A percentile compares a stretch with the other conserved stretches of the same genome.
These are phyloP conservation scores for Calameuta pallipes DNA, from an alignment of 2,888 invertebrate species.

Conservation along the genomic window DNA sequence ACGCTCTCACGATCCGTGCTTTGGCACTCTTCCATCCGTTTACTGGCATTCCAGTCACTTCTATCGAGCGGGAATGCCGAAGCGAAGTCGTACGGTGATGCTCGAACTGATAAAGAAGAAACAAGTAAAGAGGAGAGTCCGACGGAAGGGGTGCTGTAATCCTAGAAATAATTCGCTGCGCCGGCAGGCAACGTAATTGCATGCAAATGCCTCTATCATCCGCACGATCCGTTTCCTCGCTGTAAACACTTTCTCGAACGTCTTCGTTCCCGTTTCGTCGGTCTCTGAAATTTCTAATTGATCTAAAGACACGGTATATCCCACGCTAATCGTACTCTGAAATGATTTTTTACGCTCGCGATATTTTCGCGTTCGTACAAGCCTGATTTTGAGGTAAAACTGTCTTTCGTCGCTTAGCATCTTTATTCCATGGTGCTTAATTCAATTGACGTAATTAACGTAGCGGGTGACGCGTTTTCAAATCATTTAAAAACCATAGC, in stretches of 20 bases:
- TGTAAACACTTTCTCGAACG: slow-evolving; percentile 57
- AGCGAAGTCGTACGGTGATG: background rate
- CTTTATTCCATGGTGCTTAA: background rate
- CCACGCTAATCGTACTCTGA: background rate
- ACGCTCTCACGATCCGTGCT: background rate
- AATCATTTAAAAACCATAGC: background rate
- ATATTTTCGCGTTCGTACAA: background rate
- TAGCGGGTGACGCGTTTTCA: background rate
- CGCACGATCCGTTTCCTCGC: slow-evolving; percentile 55
- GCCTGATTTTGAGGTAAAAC: background rate
- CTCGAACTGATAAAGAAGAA: background rate
- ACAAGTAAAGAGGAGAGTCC: background rate
- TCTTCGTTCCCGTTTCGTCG: slow-evolving; percentile 34
- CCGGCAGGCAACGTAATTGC: slow-evolving; percentile 51
- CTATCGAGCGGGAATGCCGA: slow-evolving; percentile 8
- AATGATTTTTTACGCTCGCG: background rate
- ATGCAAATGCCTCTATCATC: slow-evolving; percentile 57
- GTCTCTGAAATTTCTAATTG: slow-evolving; percentile 41
- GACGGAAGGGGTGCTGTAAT: background rate
- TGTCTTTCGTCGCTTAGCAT: background rate
- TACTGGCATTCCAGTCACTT: background rate
- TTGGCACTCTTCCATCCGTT: slow-evolving; percentile 8
- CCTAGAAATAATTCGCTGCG: background rate
- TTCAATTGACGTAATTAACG: background rate
- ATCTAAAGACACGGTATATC: background rate